phyloP scores from a whole-genome alignment of 1,140 invertebrate genomes.

The Eumaeus atala region DNA sequence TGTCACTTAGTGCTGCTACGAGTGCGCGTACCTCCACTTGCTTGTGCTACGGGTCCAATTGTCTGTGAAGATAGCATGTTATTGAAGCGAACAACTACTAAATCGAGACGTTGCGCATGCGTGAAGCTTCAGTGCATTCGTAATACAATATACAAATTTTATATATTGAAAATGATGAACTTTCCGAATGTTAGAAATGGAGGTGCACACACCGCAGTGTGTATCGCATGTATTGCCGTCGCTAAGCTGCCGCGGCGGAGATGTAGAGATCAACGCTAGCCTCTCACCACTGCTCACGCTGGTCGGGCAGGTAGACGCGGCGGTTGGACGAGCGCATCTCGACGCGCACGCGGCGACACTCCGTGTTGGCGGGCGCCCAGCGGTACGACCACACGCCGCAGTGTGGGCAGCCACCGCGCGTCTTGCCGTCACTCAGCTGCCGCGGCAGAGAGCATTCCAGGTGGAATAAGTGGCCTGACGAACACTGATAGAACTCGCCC shows the following conservation, averaged over 20 bases:
- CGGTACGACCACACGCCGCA: slow-evolving; percentile 79
- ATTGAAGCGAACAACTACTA: too few relatives aligned
- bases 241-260: slow-evolving; percentile 12
- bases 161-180: too few relatives aligned
- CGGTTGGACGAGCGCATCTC: slow-evolving; percentile 49
- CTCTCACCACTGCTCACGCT: slow-evolving; percentile 43
- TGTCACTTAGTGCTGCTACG: too few relatives aligned
- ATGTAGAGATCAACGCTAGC: too few relatives aligned
- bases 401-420: slow-evolving; percentile 80
- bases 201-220: slow-evolving; percentile 85
- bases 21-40: too few relatives aligned
- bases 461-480: slow-evolving; percentile 82
- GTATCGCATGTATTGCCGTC: slow-evolving; percentile 47
- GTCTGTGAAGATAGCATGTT: too few relatives aligned
- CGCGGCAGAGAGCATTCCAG: slow-evolving; percentile 78
- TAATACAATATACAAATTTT: too few relatives aligned
- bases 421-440: slow-evolving; percentile 24
- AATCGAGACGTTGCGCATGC: too few relatives aligned
- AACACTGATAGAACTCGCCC: slow-evolving; percentile 84
- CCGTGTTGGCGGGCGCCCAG: slow-evolving; percentile 54
- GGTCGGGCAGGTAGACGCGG: slow-evolving; percentile 53
- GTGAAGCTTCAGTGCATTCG: too few relatives aligned
- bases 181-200: too few relatives aligned
- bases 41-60: too few relatives aligned
- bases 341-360: slow-evolving; percentile 37